phyloP scores from a whole-genome alignment of 2,113 vertebrate genomes.

The Istiophorus platypterus region DNA sequence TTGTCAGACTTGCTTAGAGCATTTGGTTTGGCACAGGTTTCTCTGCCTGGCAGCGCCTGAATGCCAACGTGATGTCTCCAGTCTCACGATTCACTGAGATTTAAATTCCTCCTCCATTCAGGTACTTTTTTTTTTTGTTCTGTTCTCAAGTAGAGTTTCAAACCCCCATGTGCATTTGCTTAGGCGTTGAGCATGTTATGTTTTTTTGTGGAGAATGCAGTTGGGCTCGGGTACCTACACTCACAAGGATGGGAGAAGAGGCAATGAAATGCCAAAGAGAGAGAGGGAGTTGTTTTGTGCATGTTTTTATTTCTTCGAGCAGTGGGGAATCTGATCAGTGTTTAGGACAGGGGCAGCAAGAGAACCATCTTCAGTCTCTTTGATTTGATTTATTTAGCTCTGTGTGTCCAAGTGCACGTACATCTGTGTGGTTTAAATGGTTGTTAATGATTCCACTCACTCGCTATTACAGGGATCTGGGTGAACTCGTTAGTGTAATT shows the following conservation, averaged over 20 bases:
- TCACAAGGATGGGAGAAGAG: not conserved
- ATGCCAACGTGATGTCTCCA: constrained; percentile 74
- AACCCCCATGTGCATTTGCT: constrained; percentile 14
- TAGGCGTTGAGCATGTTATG: constrained; percentile 4
- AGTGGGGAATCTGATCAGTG: not conserved
- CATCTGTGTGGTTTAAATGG: constrained; percentile 44
- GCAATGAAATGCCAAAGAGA: constrained; percentile 9
- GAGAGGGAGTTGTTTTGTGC: constrained; percentile 18
- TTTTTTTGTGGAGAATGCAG: constrained; percentile 1
- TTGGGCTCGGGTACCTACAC: not conserved
- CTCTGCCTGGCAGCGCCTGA: constrained; percentile 62
- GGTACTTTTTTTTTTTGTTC: constrained; percentile 12
- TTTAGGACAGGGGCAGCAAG: not conserved
- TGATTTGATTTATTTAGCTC: constrained; percentile 25
- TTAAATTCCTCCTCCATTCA: constrained; percentile 77
- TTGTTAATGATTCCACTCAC: constrained; percentile 58
- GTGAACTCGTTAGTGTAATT: constrained; percentile 84
- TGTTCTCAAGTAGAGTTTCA: constrained; percentile 58
- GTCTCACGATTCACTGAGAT: constrained; percentile 75
- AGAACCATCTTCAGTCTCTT: not conserved
- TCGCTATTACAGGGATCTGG: constrained; percentile 60
- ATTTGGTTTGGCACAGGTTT: constrained; percentile 60
- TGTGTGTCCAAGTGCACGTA: constrained; percentile 60
- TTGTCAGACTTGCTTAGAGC: constrained; percentile 66
- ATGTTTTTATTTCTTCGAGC: not conserved